phyloP scores from a whole-genome alignment of 2,113 vertebrate species.

The Indri indri region DNA sequence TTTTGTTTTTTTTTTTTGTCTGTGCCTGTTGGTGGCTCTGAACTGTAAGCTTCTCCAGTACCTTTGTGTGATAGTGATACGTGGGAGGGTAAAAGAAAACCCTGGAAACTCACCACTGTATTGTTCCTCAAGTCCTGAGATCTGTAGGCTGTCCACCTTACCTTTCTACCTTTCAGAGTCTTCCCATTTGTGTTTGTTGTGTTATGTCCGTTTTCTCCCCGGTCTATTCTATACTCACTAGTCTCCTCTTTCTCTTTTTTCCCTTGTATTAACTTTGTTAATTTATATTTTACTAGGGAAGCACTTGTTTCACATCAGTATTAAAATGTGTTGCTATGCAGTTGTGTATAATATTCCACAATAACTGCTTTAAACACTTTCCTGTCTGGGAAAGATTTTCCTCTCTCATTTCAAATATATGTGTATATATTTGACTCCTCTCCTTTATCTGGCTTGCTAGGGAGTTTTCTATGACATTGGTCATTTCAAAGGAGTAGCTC shows the following conservation, averaged over 20 bases:
- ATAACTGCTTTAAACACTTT: conserved; percentile 22
- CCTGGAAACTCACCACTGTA: background rate
- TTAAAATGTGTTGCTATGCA: background rate
- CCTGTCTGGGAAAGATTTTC: background rate
- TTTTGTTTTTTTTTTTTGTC: background rate
- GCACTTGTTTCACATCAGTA: background rate
- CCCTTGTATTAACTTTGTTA: conserved; percentile 9
- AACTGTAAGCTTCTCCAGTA: background rate
- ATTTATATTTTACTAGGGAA: conserved; percentile 29
- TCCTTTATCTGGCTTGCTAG: conserved; percentile 17
- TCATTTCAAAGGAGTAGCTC: background rate
- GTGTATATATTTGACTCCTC: background rate
- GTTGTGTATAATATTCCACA: background rate
- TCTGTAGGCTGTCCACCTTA: background rate
- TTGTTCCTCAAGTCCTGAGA: background rate
- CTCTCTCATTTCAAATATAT: background rate
- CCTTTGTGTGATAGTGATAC: conserved; percentile 9
- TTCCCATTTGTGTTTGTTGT: conserved; percentile 28
- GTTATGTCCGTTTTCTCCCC: background rate
- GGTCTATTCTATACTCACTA: background rate
- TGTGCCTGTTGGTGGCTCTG: background rate
- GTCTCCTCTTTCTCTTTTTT: background rate
- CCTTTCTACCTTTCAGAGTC: conserved; percentile 29
- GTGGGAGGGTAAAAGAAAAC: background rate
- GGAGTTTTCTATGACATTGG: background rate